Conservation (phyloP, 2,888 invertebrate species). For the Priapulus caudatus region DNA sequence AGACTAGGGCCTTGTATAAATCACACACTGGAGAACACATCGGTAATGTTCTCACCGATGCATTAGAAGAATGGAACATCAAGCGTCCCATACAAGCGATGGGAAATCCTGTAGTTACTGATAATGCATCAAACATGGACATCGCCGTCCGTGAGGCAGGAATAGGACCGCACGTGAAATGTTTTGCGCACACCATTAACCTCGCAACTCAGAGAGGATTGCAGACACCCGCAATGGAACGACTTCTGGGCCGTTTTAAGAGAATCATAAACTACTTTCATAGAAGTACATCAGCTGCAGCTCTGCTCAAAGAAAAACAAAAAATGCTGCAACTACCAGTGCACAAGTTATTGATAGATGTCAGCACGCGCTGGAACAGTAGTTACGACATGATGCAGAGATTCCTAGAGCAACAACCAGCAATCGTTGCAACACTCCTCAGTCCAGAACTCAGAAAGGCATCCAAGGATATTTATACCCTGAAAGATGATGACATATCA, state of each 20-base stretch:
- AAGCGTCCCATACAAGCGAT: no score
- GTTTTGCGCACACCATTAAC: neutral
- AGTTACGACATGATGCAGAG: neutral
- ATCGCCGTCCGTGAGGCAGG: neutral
- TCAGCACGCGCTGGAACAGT: neutral
- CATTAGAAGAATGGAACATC: neutral
- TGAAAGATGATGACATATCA: neutral
- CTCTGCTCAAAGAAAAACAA: neutral
- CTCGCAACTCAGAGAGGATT: neutral
- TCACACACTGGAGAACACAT: neutral
- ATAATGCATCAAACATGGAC: neutral
- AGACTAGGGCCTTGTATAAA: neutral
- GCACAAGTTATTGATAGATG: neutral
- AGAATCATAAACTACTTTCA: no score
- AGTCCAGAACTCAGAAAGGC: neutral
- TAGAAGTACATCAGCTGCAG: constrained; percentile 1
- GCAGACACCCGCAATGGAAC: no score
- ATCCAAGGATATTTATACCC: neutral
- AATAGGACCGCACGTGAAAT: neutral
- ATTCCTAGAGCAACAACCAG: constrained; percentile 1
- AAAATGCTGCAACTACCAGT: neutral
- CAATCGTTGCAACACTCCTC: neutral
- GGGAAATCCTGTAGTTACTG: neutral
- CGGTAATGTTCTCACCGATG: neutral
- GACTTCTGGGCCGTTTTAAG: no score